Base-by-base conservation (phyloP, 2,888 invertebrate genomes). In the Euplexia lucipara region DNA sequence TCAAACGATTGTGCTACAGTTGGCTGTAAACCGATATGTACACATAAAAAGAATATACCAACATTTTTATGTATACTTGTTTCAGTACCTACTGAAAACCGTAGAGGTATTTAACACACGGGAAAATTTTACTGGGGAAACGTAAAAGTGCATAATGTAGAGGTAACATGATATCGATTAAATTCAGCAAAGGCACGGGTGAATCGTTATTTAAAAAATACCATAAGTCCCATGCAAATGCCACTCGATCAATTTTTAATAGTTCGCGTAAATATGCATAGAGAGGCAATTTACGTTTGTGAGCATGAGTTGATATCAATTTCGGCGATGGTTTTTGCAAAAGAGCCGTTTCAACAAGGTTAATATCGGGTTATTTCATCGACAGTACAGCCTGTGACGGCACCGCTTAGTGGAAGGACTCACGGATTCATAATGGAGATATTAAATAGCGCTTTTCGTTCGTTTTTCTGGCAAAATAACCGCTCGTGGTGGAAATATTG, bases 221-320 rank as follows among this genome's bases (percentile, higher is more conserved):
- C 71, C 78, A 74, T 75, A 83, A 83, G 84, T 83, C 71, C 80
- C 83, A 88, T 89, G 89, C 88, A 87, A 88, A 89, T 88, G 72
- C 48, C 73, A 79, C 70, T 79, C 86, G 85, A 84, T 86, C 83
- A 87, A 83, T 88, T 86, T 89, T 90, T 86, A 89, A 91, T 89
- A 87, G 81, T 86, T 74, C 85, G 79, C 84, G 86, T 88, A 88
- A 89, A 87, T 88, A 87, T 88, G 86, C 88, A 89, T 88, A 90
- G 85, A 86, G 84, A 78, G 82, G 78, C 88, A 87, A 87, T 89
- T 89, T 86, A 86, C 82, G 85, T 86, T 84, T 83, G 83, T 78
- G 84, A 84, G 82, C 83, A 88, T 87, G 90, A 87, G 86, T 84
- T 89, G 83, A 88, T 89, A 90, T 89, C 88, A 88, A 90, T 91